Percentiles rank a stretch among this genome's conserved stretches.
Evolutionary conservation across 2,113 vertebrate species (phyloP).

Genomic region (Brachypodius melanocephalos): DNA sequence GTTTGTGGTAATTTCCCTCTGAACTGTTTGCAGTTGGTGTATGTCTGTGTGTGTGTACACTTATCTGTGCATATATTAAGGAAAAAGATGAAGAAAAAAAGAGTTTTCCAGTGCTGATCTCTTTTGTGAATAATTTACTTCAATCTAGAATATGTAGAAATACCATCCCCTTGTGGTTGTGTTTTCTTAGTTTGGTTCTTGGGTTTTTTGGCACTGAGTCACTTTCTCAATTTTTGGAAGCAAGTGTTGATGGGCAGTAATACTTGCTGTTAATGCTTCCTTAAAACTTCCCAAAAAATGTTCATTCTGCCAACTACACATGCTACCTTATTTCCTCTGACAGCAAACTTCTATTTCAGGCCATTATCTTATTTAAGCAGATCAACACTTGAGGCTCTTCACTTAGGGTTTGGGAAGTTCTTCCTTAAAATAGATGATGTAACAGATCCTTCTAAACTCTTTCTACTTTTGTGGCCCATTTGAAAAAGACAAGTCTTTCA

Average conservation of each 20-base stretch:
- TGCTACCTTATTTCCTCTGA: neutral
- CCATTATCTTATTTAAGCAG: neutral
- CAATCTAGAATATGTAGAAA: neutral
- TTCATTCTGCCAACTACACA: neutral
- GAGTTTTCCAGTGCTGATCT: neutral
- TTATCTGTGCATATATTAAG: neutral
- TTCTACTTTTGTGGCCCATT: neutral
- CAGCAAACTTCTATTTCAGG: neutral
- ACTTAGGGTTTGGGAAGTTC: neutral
- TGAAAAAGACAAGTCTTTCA: neutral
- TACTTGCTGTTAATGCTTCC: neutral
- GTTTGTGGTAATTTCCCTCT: conserved; percentile 44
- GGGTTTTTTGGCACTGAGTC: neutral
- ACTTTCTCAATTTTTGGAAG: neutral
- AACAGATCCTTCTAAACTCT: neutral
- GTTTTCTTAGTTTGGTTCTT: neutral
- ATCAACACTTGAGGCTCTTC: neutral
- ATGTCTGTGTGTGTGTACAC: neutral
- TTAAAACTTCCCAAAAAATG: neutral
- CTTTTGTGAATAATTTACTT: conserved; percentile 8
- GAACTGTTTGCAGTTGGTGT: conserved; percentile 24
- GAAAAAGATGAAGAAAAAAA: neutral
- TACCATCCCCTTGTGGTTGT: neutral
- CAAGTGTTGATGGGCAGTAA: neutral
- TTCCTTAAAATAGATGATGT: neutral